phyloP scores from a whole-genome alignment of 2,113 vertebrate species.

The Okapia johnstoni region DNA sequence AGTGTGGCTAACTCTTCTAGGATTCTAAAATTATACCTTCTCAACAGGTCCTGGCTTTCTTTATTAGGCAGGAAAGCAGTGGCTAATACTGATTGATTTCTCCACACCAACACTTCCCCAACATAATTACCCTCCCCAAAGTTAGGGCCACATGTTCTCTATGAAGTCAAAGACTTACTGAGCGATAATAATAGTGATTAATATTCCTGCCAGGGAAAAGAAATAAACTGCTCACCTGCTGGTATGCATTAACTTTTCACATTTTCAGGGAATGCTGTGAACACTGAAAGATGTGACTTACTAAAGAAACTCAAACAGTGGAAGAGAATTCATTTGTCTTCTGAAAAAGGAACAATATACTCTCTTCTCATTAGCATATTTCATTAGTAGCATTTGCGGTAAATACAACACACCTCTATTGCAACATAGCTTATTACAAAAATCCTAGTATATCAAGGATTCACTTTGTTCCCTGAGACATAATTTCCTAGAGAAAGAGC shows the following conservation, averaged over 20 bases:
- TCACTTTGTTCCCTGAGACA: conserved; percentile 13
- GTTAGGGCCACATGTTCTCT: not conserved
- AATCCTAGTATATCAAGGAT: not conserved
- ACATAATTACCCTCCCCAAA: not conserved
- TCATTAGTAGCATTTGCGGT: conserved; percentile 4
- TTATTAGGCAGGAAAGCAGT: not conserved
- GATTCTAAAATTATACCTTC: not conserved
- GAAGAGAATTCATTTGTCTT: conserved; percentile 33
- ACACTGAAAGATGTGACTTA: conserved; percentile 14
- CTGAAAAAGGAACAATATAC: conserved; percentile 1
- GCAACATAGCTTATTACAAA: not conserved
- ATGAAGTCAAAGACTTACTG: conserved; percentile 23
- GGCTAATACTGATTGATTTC: conserved; percentile 6
- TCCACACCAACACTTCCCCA: not conserved
- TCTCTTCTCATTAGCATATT: conserved; percentile 12
- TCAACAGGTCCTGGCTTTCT: not conserved
- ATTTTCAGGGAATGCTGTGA: conserved; percentile 12
- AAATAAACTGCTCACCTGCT: conserved; percentile 31
- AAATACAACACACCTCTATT: conserved; percentile 9
- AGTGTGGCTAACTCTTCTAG: not conserved
- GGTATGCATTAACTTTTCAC: not conserved
- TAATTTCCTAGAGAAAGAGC: conserved; percentile 12
- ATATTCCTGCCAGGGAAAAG: conserved; percentile 35
- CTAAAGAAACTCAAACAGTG: not conserved
- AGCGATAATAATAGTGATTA: conserved; percentile 41